Conservation (phyloP, 2,888 invertebrate species). For the Periphyllus acericola region DNA sequence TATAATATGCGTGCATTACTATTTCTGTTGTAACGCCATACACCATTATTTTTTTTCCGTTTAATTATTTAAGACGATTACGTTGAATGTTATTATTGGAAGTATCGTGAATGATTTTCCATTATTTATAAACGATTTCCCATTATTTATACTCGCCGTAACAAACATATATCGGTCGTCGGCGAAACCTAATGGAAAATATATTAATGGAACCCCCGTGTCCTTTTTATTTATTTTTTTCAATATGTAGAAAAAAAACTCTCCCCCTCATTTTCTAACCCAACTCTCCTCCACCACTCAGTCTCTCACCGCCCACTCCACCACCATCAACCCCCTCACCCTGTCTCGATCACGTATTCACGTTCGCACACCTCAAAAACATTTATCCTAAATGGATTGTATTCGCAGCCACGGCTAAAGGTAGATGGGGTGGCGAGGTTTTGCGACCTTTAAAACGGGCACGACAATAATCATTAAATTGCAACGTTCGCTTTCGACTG, state of each 20-base stretch:
- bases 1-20: background rate
- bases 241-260: background rate
- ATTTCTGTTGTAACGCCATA: background rate
- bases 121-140: no score
- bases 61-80: background rate
- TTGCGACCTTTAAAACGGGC: background rate
- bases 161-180: background rate
- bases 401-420: background rate
- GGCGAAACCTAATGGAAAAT: background rate
- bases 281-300: background rate
- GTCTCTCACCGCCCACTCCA: no score
- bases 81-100: no score
- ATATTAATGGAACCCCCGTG: background rate
- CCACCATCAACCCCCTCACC: no score
- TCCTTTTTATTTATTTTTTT: background rate
- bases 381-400: background rate
- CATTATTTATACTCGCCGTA: no score
- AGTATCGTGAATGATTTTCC: no score
- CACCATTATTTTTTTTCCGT: no score
- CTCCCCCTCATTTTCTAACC: background rate
- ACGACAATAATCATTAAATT: constrained; percentile 1
- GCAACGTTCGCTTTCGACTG: constrained; percentile 15
- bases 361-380: background rate
- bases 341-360: background rate
- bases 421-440: background rate